phyloP scores from a whole-genome alignment of 2,797 vertebrate species.

The Tauraco hartlaubi region DNA sequence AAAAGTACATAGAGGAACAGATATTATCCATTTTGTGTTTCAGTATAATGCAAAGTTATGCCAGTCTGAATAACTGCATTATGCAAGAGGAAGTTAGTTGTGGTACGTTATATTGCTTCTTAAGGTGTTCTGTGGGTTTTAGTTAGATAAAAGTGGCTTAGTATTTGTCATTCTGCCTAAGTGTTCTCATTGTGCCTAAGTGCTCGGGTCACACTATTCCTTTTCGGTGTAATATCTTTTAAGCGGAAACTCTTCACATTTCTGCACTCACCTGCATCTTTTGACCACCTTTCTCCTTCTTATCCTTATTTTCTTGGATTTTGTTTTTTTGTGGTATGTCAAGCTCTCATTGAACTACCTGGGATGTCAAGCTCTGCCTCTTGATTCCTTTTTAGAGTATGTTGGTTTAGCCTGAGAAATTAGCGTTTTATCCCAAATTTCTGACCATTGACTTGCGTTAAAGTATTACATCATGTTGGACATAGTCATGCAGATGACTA shows the following conservation, averaged over 20 bases:
- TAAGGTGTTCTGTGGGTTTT: not conserved
- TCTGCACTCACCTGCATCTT: not conserved
- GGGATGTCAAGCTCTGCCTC: not conserved
- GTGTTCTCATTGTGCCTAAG: not conserved
- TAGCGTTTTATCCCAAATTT: not conserved
- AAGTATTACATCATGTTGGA: not conserved
- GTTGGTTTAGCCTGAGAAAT: not conserved
- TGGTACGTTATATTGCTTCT: not conserved
- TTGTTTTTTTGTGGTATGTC: not conserved
- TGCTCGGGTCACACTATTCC: not conserved
- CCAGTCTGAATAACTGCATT: not conserved
- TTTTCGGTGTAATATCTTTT: not conserved
- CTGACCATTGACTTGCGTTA: not conserved
- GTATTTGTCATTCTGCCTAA: not conserved
- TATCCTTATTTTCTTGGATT: not conserved
- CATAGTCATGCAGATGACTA: not conserved
- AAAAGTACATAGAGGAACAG: not conserved
- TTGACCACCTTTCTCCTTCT: not conserved
- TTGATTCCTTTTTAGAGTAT: not conserved
- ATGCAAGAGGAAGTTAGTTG: not conserved
- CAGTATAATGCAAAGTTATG: not conserved
- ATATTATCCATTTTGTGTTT: not conserved
- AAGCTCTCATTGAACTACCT: not conserved
- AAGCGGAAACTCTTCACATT: not conserved
- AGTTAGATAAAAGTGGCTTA: not conserved